Evolutionary conservation across 2,797 vertebrate genomes (phyloP), one percentile per base, ranked within the genome.

Genomic region (Ctenopoma multispine): DNA sequence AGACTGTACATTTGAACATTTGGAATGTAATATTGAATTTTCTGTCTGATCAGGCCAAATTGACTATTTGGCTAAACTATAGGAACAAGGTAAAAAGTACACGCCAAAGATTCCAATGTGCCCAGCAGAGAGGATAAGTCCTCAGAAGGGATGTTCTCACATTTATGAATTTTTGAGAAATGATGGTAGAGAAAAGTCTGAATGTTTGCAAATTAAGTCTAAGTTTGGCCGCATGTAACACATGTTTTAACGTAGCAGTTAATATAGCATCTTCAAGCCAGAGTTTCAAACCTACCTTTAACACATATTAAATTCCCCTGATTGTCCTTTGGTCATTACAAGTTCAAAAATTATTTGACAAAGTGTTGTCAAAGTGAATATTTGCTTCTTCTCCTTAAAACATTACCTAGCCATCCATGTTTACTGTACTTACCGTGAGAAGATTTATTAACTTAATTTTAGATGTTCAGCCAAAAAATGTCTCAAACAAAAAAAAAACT

Each of bases 1-100:
- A 3, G 66, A 65, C n/a, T 49, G 84, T 79, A 78, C 89, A 82
- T 71, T 90, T 56, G 83, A 90, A 74, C 79, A 81, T 73, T 83
- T 51, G 44, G 18, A 43, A 69, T 24, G 40, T 57, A 69, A 69
- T 77, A 76, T 83, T 64, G 47, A 59, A 80, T 77, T 24, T 79
- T 87, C 63, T 81, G 60, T 85, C 77, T 62, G 64, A 54, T 79
- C 75, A 77, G 72, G 78, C 57, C 64, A 72, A 75, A 71, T 67
- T 54, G 69, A 20, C 69, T 68, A 72, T 67, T 84, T 79, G 74
- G 77, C 75, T 34, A 34, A 71, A 41, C 41, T 53, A n/a, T 6
- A 64, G 63, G 68, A 82, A 71, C 50, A 62, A 70, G 57, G 29
- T 44, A 51, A 80, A 49, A 76, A 53, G 46, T 67, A 51, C 68